Base-by-base conservation (phyloP, 2,888 invertebrate species). In the Hipparchia sbordonii region DNA sequence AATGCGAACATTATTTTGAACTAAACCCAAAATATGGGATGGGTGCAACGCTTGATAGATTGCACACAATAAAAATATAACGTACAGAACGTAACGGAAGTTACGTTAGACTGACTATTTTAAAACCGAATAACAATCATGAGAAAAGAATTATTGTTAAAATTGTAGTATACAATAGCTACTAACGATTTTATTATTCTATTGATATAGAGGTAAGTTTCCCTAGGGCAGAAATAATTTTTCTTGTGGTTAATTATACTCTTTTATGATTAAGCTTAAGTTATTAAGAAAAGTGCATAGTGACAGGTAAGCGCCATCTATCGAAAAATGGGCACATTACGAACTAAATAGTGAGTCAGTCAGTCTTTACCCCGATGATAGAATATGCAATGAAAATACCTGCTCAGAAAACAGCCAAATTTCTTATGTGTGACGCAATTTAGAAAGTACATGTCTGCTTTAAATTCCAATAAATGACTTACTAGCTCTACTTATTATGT, bases 381-480 rank as follows among this genome's bases (percentile, higher is more conserved):
- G n/a, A 12, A 66, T 52, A 70, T 67, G 68, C 70, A 23, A 23
- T 57, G 56, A 63, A 8, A 71, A 71, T 73, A 71, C 71, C 74
- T 72, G 65, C 39, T 39, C 39, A 39, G 76, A 74, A 76, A 79
- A 79, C 79, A 81, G 77, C 87, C 89, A 82, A 91, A 91, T 86
- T 87, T 85, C 79, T 75, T 81, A 83, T 90, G 88, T 81, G 83
- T 92, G 91, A 92, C 91, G 91, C 89, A 87, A 90, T 87, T 86
- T 86, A 85, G 88, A 90, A 92, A 91, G 90, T 88, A 91, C 90
- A 88, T 80, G 84, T 82, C 86, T 88, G 87, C 84, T 89, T 87
- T 81, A 84, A 85, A 90, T 88, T 88, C 87, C 52, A 52, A 65
- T 65, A 65, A 52, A 65, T 52, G 33, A n/a, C 8, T 48, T 48